Percentiles rank a stretch among this genome's conserved stretches.
Evolutionary conservation across 2,888 invertebrate species (phyloP).

Genomic region (Drosophila leonis): DNA sequence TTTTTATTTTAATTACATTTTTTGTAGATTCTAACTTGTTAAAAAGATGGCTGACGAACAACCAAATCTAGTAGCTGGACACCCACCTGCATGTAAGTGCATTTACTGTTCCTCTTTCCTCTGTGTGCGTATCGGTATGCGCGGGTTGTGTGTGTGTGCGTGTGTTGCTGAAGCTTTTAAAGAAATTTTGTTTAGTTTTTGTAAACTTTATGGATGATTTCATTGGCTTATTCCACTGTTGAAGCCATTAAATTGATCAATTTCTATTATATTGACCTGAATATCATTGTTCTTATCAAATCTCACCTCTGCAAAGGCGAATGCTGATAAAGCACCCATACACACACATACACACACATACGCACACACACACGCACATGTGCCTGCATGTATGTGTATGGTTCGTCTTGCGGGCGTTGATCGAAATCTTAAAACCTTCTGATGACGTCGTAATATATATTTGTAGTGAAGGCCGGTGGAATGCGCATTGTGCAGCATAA

Average conservation of each 20-base stretch:
- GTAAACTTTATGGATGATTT: conserved; percentile 2
- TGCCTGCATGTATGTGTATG: neutral
- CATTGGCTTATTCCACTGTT: conserved; percentile 17
- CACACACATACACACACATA: conserved; percentile 2
- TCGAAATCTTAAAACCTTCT: conserved; percentile 27
- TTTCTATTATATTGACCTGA: conserved; percentile 28
- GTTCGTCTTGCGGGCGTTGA: conserved; percentile 30
- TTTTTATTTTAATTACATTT: neutral
- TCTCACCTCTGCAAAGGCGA: conserved; percentile 32
- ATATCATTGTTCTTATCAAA: conserved; percentile 57
- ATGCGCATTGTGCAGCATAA: conserved; percentile 97
- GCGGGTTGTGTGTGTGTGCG: conserved; percentile 8
- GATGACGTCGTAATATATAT: conserved; percentile 57
- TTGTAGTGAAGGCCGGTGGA: conserved; percentile 94
- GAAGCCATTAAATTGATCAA: conserved; percentile 27
- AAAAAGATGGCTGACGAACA: conserved; percentile 87
- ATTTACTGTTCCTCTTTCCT: conserved; percentile 3
- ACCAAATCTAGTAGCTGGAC: conserved; percentile 93
- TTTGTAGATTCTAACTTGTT: conserved; percentile 27
- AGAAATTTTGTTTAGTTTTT: conserved; percentile 16
- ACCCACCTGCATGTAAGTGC: conserved; percentile 94
- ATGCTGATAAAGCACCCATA: conserved; percentile 54
- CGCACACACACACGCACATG: conserved; percentile 1
- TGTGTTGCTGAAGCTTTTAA: conserved; percentile 12
- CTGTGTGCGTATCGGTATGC: conserved; percentile 1